These are phyloP conservation scores for Vanessa atalanta DNA, from an alignment of 1,140 invertebrate species.

Conservation along the genomic window DNA sequence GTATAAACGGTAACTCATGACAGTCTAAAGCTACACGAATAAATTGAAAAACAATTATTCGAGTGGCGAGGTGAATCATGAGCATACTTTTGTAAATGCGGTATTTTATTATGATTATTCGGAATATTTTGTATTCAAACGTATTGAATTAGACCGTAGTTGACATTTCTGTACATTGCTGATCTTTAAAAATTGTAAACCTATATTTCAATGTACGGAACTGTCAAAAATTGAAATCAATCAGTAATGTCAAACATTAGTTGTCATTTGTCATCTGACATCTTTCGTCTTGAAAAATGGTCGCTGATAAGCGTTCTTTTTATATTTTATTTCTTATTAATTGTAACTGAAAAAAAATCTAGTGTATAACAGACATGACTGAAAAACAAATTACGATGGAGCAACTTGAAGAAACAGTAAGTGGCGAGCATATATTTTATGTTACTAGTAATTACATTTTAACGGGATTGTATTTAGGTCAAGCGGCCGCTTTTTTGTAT, in stretches of 20 bases:
- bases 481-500: slow-evolving; percentile 49
- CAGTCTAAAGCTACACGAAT: too few species aligned
- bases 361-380: slow-evolving; percentile 52
- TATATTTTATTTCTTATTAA: slow-evolving; percentile 37
- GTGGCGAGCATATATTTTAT: slow-evolving; percentile 28
- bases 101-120: too few species aligned
- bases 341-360: slow-evolving; percentile 39
- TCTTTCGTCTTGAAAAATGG: slow-evolving; percentile 38
- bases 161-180: too few species aligned
- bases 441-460: slow-evolving; percentile 23
- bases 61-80: too few species aligned
- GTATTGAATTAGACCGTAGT: too few species aligned
- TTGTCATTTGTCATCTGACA: slow-evolving; percentile 23
- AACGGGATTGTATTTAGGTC: slow-evolving; percentile 54
- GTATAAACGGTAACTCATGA: too few species aligned
- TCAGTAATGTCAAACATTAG: too few species aligned
- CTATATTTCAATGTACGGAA: neutral
- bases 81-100: too few species aligned
- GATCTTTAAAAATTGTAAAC: neutral
- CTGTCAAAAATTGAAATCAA: slow-evolving; percentile 26
- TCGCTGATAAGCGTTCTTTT: slow-evolving; percentile 30
- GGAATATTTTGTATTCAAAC: too few species aligned
- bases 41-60: too few species aligned
- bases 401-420: slow-evolving; percentile 65
- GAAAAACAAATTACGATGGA: slow-evolving; percentile 64